These are phyloP conservation scores for Channa striata DNA, from an alignment of 2,797 vertebrate genomes.

Conservation along the genomic window DNA sequence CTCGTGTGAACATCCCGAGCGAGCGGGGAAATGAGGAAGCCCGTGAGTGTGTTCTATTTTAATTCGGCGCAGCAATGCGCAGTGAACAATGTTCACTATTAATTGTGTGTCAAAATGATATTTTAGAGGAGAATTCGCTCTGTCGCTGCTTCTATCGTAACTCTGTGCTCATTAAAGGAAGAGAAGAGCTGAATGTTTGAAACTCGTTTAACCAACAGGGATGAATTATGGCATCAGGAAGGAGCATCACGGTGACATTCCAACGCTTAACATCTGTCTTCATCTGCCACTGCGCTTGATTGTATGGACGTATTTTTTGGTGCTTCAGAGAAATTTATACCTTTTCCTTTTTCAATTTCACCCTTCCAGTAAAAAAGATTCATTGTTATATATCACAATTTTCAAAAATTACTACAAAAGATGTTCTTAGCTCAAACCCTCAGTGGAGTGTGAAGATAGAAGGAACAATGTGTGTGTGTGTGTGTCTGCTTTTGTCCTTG, in stretches of 20 bases:
- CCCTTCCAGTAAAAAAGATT: constrained; percentile 1
- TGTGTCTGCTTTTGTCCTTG: constrained; percentile 41
- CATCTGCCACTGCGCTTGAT: neutral
- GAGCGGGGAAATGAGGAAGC: constrained; percentile 1
- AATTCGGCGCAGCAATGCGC: constrained; percentile 21
- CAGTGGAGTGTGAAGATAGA: constrained; percentile 32
- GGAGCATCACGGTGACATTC: constrained; percentile 51
- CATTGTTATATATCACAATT: constrained; percentile 45
- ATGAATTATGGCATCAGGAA: constrained; percentile 42
- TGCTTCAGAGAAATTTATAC: constrained; percentile 13
- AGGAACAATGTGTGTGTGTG: constrained; percentile 21
- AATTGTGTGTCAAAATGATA: constrained; percentile 9
- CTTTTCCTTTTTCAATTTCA: constrained; percentile 20
- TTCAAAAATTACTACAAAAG: constrained; percentile 15
- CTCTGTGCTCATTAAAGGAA: constrained; percentile 64
- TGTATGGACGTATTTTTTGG: constrained; percentile 9
- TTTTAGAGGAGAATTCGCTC: constrained; percentile 24
- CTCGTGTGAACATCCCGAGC: constrained; percentile 52
- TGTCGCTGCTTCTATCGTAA: constrained; percentile 15
- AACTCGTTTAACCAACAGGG: constrained; percentile 56
- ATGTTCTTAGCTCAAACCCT: constrained; percentile 13
- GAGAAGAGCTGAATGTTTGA: constrained; percentile 49
- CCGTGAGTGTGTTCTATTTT: constrained; percentile 31
- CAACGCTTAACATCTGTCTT: constrained; percentile 32
- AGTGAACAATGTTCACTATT: constrained; percentile 15